phyloP scores from a whole-genome alignment of 1,140 invertebrate species.

The Asobara japonica region DNA sequence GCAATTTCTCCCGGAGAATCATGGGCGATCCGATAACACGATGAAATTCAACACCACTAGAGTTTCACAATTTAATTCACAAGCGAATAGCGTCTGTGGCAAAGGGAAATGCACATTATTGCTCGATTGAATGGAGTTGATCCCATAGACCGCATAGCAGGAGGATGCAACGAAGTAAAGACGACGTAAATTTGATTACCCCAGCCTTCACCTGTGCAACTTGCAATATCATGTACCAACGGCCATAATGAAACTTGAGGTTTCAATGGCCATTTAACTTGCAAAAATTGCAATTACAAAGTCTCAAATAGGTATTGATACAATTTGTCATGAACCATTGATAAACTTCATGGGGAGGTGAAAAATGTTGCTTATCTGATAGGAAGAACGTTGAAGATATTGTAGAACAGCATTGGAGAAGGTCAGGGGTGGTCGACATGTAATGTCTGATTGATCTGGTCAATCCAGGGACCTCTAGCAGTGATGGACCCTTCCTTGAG shows the following conservation, averaged over 20 bases:
- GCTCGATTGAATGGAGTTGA: constrained; percentile 20
- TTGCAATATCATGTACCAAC: not conserved
- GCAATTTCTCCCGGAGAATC: not conserved
- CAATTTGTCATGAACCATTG: too few species aligned
- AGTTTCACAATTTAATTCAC: constrained; percentile 31
- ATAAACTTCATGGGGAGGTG: too few species aligned
- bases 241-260: not conserved
- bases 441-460: too few species aligned
- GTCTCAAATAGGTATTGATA: too few species aligned
- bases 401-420: too few species aligned
- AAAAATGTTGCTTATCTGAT: too few species aligned
- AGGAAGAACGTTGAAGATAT: too few species aligned
- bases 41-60: not conserved
- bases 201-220: not conserved
- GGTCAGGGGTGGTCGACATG: too few species aligned
- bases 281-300: too few species aligned
- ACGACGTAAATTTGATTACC: not conserved
- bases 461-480: too few species aligned
- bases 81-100: constrained; percentile 12
- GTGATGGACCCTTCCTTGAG: too few species aligned
- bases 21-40: not conserved
- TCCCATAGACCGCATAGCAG: not conserved
- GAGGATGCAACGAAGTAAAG: not conserved
- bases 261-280: not conserved
- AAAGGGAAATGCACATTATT: constrained; percentile 20